A percentile compares a stretch with the other conserved stretches of the same genome.
Conservation (phyloP, 2,113 vertebrate genomes). For the Nematolebias whitei region DNA sequence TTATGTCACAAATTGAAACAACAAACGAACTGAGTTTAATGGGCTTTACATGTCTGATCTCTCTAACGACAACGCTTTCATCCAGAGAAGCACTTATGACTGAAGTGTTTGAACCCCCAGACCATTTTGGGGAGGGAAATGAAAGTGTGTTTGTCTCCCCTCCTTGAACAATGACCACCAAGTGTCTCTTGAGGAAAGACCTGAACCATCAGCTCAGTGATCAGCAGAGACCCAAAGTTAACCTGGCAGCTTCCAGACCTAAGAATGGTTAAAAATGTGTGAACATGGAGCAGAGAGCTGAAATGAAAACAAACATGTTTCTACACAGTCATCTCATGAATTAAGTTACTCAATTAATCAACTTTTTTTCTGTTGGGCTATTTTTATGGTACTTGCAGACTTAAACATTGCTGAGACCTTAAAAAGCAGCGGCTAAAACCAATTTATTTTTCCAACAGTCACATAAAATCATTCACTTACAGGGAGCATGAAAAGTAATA, state of each 20-base stretch:
- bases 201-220: slow-evolving; percentile 37
- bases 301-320: slow-evolving; percentile 41
- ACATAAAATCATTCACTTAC: slow-evolving; percentile 43
- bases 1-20: slow-evolving; percentile 19
- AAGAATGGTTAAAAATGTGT: slow-evolving; percentile 39
- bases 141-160: slow-evolving; percentile 41
- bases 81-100: slow-evolving; percentile 33
- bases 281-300: slow-evolving; percentile 39
- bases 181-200: slow-evolving; percentile 61
- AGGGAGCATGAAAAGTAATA: slow-evolving; percentile 32
- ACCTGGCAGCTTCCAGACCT: slow-evolving; percentile 53
- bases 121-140: slow-evolving; percentile 20
- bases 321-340: slow-evolving; percentile 27
- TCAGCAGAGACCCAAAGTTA: slow-evolving; percentile 28
- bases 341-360: slow-evolving; percentile 38
- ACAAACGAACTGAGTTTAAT: slow-evolving; percentile 32
- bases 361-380: slow-evolving; percentile 40
- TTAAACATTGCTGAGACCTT: slow-evolving; percentile 15
- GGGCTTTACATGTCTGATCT: slow-evolving; percentile 27
- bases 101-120: slow-evolving; percentile 48
- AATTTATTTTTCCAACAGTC: slow-evolving; percentile 49
- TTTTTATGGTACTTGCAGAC: slow-evolving; percentile 23
- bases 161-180: slow-evolving; percentile 46
- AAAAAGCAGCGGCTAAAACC: slow-evolving; percentile 26
- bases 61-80: slow-evolving; percentile 44